Percentiles rank a stretch among this genome's conserved stretches.
Conservation (phyloP, 2,113 vertebrate genomes). For the Tachycineta bicolor region DNA sequence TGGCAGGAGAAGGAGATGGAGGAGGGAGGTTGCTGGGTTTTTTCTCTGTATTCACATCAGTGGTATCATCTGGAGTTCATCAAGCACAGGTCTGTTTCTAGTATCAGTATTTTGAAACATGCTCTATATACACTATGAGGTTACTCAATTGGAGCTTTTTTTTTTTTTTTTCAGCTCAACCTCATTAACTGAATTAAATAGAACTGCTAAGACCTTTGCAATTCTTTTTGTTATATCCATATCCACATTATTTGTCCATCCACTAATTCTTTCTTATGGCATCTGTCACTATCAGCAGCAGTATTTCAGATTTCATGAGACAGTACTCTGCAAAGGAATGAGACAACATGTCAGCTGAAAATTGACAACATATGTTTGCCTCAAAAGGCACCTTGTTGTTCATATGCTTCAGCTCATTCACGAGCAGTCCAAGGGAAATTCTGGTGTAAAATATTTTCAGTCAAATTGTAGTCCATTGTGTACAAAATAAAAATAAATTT, state of each 20-base stretch:
- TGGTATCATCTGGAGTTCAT: conserved; percentile 64
- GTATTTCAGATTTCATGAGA: background rate
- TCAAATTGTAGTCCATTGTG: background rate
- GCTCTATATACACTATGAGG: background rate
- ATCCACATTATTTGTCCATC: background rate
- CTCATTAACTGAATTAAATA: background rate
- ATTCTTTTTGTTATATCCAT: background rate
- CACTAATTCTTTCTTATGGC: background rate
- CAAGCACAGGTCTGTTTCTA: conserved; percentile 49
- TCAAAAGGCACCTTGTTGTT: background rate
- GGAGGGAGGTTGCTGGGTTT: background rate
- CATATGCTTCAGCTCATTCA: background rate
- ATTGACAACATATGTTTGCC: background rate
- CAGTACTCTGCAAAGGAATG: background rate
- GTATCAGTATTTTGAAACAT: conserved; percentile 57
- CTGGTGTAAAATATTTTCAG: background rate
- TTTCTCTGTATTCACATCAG: conserved; percentile 23
- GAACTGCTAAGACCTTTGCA: background rate
- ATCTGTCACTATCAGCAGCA: background rate
- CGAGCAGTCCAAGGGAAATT: background rate
- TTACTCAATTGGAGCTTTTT: background rate
- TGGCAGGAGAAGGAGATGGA: background rate
- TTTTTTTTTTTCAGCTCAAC: background rate
- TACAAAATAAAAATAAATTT: conserved; percentile 2
- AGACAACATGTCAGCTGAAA: background rate